Evolutionary conservation across 2,888 invertebrate species (phyloP).

Genomic region (Apotomis capreana): DNA sequence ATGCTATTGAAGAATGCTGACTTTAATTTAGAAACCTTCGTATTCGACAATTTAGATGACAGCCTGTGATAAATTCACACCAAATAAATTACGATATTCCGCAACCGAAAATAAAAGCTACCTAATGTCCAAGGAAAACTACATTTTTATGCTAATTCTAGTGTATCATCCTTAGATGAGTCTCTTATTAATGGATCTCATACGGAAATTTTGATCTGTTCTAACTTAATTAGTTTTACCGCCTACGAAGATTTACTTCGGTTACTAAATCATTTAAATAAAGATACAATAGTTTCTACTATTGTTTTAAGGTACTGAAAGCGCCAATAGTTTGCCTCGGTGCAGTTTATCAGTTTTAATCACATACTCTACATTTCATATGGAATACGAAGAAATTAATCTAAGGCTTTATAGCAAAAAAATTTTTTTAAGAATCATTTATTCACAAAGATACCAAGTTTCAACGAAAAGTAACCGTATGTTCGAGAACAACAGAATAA

Average conservation of each 20-base stretch:
- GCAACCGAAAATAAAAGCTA: constrained; percentile 16
- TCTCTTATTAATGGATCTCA: not conserved
- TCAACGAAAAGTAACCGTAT: no score
- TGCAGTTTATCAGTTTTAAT: no score
- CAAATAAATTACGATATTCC: constrained; percentile 10
- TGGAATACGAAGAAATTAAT: no score
- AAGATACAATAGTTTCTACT: no score
- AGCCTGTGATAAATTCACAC: constrained; percentile 17
- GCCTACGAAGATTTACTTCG: not conserved
- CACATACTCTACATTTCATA: no score
- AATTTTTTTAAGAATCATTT: no score
- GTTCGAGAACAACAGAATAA: no score
- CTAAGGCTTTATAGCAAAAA: no score
- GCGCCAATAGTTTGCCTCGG: no score
- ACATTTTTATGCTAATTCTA: constrained; percentile 23
- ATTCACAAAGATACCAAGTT: no score
- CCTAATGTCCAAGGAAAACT: constrained; percentile 26
- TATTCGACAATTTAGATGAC: constrained; percentile 12
- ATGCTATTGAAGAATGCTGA: not conserved
- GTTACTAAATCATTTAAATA: not conserved
- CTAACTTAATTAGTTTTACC: not conserved
- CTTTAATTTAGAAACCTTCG: constrained; percentile 16
- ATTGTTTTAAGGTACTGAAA: no score
- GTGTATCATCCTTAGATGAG: not conserved
- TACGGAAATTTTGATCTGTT: not conserved